Evolutionary conservation across 23 tunicate species (phyloP).

Genomic region (Halocynthia aurantium): DNA sequence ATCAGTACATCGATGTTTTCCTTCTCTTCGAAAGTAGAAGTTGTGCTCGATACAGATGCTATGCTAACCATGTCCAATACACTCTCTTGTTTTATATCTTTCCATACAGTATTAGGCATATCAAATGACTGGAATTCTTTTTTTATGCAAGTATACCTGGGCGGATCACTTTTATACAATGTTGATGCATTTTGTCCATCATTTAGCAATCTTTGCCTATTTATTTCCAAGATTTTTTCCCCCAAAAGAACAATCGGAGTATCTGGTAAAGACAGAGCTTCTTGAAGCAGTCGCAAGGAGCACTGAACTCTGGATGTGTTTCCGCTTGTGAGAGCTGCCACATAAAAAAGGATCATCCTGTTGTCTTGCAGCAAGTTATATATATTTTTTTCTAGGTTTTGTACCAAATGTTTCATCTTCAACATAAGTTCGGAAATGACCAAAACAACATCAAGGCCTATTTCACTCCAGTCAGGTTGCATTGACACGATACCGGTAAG

Average conservation of each 20-base stretch:
- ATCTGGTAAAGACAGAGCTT: constrained; percentile 65
- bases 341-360: constrained; percentile 30
- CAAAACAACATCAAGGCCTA: constrained; percentile 53
- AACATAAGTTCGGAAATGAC: constrained; percentile 22
- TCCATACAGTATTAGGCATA: constrained; percentile 7
- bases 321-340: constrained; percentile 1
- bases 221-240: constrained; percentile 18
- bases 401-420: constrained; percentile 22
- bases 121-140: neutral
- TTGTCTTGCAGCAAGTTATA: constrained; percentile 45
- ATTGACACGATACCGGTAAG: constrained; percentile 14
- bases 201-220: neutral
- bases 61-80: constrained; percentile 8
- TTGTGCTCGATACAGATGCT: constrained; percentile 16
- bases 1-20: constrained; percentile 50
- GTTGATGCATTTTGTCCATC: neutral
- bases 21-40: constrained; percentile 37
- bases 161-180: neutral
- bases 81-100: neutral
- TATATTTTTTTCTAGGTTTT: constrained; percentile 32
- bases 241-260: constrained; percentile 29
- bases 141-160: neutral
- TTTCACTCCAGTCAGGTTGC: constrained; percentile 33
- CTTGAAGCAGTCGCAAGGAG: constrained; percentile 40
- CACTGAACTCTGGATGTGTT: constrained; percentile 14